These are phyloP conservation scores for Agriopis aurantiaria DNA, from an alignment of 2,888 invertebrate species.

Conservation along the genomic window DNA sequence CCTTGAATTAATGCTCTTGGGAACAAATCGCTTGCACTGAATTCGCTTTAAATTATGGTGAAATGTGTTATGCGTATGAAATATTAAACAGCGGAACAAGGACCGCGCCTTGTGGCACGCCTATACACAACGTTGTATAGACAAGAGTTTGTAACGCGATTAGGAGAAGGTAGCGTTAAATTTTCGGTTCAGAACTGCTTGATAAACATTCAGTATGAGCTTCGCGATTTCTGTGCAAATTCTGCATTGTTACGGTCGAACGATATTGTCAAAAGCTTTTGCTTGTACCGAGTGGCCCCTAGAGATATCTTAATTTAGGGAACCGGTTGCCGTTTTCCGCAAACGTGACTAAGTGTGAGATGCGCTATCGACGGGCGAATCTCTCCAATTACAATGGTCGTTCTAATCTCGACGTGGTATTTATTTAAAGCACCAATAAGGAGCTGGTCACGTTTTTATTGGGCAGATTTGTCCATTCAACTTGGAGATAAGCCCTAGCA, in stretches of 20 bases:
- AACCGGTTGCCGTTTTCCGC: slow-evolving; percentile 52
- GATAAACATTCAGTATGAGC: slow-evolving; percentile 50
- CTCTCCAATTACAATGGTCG: slow-evolving; percentile 54
- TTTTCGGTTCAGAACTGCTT: slow-evolving; percentile 48
- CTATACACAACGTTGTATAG: slow-evolving; percentile 44
- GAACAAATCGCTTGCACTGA: slow-evolving; percentile 51
- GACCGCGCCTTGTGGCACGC: slow-evolving; percentile 50
- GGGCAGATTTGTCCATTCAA: slow-evolving; percentile 41
- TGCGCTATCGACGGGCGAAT: slow-evolving; percentile 53
- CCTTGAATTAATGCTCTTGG: slow-evolving; percentile 49
- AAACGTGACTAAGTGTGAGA: slow-evolving; percentile 56
- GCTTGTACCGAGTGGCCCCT: slow-evolving; percentile 48
- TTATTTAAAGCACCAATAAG: slow-evolving; percentile 49
- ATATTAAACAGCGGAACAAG: slow-evolving; percentile 53
- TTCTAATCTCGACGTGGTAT: slow-evolving; percentile 49
- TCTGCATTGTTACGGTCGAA: slow-evolving; percentile 48
- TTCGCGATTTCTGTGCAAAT: slow-evolving; percentile 39
- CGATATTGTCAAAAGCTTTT: slow-evolving; percentile 51
- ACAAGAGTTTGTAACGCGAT: slow-evolving; percentile 51
- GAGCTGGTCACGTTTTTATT: slow-evolving; percentile 49
- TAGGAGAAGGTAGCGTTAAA: slow-evolving; percentile 50
- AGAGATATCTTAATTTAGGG: slow-evolving; percentile 54
- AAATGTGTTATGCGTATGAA: slow-evolving; percentile 51
- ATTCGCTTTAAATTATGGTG: slow-evolving; percentile 50
- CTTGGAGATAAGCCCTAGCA: slow-evolving; percentile 31